Percentiles rank a stretch among this genome's conserved stretches.
Evolutionary conservation across 2,888 invertebrate species (phyloP).

Genomic region (Parelbella ahira): DNA sequence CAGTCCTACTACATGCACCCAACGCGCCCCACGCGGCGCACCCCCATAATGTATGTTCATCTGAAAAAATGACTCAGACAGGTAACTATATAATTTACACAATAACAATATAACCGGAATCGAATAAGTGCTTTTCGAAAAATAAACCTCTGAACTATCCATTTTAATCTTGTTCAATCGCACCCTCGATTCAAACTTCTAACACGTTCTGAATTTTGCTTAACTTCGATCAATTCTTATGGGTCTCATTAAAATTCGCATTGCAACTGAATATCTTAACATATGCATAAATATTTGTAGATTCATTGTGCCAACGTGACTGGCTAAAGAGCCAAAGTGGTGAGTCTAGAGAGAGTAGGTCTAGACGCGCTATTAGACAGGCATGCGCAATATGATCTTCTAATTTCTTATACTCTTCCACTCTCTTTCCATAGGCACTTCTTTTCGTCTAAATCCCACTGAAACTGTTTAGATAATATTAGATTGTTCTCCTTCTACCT

Average conservation of each 20-base stretch:
- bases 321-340: constrained; percentile 78
- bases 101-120: background rate
- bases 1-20: constrained; percentile 85
- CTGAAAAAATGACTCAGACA: constrained; percentile 94
- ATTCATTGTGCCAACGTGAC: constrained; percentile 78
- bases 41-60: constrained; percentile 84
- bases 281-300: constrained; percentile 53
- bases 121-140: constrained; percentile 3
- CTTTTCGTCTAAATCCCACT: constrained; percentile 15
- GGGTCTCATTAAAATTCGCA: constrained; percentile 2
- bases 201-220: constrained; percentile 22
- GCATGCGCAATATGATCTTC: constrained; percentile 56
- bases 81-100: constrained; percentile 53
- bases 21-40: constrained; percentile 54
- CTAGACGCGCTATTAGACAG: constrained; percentile 67
- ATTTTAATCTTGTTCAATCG: constrained; percentile 14
- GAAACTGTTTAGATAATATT: constrained; percentile 12
- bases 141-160: constrained; percentile 2
- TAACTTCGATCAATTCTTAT: constrained; percentile 8
- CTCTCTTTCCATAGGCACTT: constrained; percentile 40
- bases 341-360: constrained; percentile 75
- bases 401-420: constrained; percentile 43
- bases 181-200: constrained; percentile 21
- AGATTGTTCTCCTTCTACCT: constrained; percentile 15
- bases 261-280: constrained; percentile 21